Conservation (phyloP, 2,113 vertebrate genomes). For the Perca fluviatilis region DNA sequence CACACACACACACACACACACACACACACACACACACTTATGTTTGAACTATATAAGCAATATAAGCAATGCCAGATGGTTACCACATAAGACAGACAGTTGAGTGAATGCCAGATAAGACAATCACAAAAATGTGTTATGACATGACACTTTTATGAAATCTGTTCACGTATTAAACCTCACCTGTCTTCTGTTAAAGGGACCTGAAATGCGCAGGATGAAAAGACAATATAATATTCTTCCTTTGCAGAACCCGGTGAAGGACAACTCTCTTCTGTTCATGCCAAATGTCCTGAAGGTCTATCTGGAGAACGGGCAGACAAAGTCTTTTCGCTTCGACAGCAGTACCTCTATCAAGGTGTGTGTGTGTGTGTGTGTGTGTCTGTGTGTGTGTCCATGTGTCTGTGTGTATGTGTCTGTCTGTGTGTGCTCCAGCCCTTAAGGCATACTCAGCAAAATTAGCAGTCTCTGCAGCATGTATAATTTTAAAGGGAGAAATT, state of each 20-base stretch:
- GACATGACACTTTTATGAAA: slow-evolving; percentile 18
- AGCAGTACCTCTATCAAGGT: slow-evolving; percentile 97
- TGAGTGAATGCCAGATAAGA: slow-evolving; percentile 27
- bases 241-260: slow-evolving; percentile 91
- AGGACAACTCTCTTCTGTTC: slow-evolving; percentile 97
- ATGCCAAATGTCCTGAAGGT: slow-evolving; percentile 99
- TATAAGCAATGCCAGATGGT: slow-evolving; percentile 61
- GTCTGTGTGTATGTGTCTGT: too few relatives aligned
- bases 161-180: slow-evolving; percentile 6
- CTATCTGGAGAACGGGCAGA: slow-evolving; percentile 98
- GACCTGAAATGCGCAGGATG: neutral
- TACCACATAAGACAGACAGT: slow-evolving; percentile 32
- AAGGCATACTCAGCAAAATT: slow-evolving; percentile 25
- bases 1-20: slow-evolving; percentile 24
- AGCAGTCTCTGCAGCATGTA: slow-evolving; percentile 31
- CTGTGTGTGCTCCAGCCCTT: neutral
- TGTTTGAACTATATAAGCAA: slow-evolving; percentile 55
- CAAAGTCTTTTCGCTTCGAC: slow-evolving; percentile 98
- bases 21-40: neutral
- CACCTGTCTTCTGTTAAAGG: neutral
- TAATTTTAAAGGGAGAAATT: slow-evolving; percentile 57
- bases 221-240: neutral
- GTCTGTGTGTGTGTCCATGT: neutral
- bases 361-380: slow-evolving; percentile 33
- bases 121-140: slow-evolving; percentile 32